Base-by-base conservation (phyloP, 1,140 invertebrate species). In the Trachymyrmex septentrionalis region DNA sequence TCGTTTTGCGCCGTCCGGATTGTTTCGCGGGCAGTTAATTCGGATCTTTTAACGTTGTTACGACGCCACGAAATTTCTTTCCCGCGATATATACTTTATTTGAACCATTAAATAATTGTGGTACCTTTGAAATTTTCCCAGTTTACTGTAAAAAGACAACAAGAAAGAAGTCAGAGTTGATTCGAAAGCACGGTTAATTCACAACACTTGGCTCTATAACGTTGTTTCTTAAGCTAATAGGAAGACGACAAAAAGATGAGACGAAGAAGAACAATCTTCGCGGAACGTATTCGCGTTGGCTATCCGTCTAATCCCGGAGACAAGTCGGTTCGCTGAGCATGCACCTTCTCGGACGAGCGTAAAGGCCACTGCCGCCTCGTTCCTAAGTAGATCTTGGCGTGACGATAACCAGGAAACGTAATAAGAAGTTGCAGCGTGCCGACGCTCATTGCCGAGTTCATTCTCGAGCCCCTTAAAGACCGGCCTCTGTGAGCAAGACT, bases 381-480 rank as follows among this genome's bases (percentile, higher is more conserved):
- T 80, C 85, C 61, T 86, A 75, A 81, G 71, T 86, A 93, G 93
- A 93, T 93, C 85, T 84, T 78, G 21, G 78, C 48, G 81, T 85
- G 85, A 87, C 78, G 93, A 93, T 93, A 93, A 92, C 91, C 87
- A 86, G 76, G 87, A 91, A 88, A 91, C 90, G 89, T 90, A 88
- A 86, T 87, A 89, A 90, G 88, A 87, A 78, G 88, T 59, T 72
- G 86, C 87, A 53, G 34, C 53, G 66, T 63, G 78, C 84, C 73
- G 84, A 12, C 67, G 50, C 50, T 76, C 72, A 67, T 87, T 73
- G 85, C 85, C 67, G 34, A 82, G 76, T 67, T 75, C 84, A 53
- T 63, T 75, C 27, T 75, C 12, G 88, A 57, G 53, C 82, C 71
- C 44, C 53, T 87, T 86, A 87, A 89, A 90, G 81, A 64, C 77